These are phyloP conservation scores for Taeniopygia guttata DNA, from an alignment of 2,797 vertebrate species.

Conservation along the genomic window DNA sequence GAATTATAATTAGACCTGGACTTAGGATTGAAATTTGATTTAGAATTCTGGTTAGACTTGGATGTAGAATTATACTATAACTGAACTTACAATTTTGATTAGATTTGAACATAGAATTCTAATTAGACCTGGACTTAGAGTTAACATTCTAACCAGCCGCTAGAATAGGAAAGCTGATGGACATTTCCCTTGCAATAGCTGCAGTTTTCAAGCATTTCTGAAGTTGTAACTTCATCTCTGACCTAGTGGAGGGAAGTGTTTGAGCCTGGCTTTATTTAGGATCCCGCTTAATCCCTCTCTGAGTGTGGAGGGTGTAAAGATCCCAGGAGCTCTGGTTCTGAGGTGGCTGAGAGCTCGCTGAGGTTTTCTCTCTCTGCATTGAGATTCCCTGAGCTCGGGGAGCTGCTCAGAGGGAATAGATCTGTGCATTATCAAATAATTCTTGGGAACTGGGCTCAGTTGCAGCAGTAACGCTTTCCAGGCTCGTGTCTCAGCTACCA, in stretches of 20 bases:
- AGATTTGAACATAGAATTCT: neutral
- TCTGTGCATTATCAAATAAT: fast-evolving
- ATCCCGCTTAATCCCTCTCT: fast-evolving
- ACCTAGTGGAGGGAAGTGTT: fast-evolving
- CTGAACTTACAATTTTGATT: neutral
- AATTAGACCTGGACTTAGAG: neutral
- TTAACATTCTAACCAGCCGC: neutral
- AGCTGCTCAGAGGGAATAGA: neutral
- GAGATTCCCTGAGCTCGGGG: neutral
- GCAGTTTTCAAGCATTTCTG: neutral
- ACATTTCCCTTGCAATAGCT: neutral
- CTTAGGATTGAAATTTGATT: neutral
- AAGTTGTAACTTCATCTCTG: neutral
- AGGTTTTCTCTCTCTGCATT: neutral
- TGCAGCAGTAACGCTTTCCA: neutral
- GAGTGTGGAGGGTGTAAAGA: neutral
- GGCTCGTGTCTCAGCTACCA: neutral
- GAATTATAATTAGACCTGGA: neutral
- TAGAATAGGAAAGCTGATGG: neutral
- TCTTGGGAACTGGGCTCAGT: neutral
- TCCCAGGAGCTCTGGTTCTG: fast-evolving
- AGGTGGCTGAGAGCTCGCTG: neutral
- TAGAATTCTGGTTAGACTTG: neutral
- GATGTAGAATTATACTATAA: neutral
- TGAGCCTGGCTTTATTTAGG: neutral